Evolutionary conservation across 2,888 invertebrate genomes (phyloP), one percentile per base, ranked within the genome.

Genomic region (Eugnorisma glareosa): DNA sequence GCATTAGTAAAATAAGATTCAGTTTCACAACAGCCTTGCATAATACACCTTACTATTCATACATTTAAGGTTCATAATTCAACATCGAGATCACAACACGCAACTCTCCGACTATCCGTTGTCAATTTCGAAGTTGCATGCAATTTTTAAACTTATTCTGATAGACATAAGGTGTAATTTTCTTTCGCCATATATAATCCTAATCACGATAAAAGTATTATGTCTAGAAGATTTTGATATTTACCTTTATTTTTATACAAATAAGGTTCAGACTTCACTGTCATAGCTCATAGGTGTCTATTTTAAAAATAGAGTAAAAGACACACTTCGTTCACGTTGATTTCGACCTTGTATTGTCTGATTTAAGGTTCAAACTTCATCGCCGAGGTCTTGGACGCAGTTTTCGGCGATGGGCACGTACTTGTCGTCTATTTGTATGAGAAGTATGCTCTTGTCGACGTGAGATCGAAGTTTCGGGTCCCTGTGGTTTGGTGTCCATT

Each of bases 401-500:
- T 97, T 97, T 93, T 99, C 99, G 0, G 99, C 98, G 72, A 99
- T 98, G 28, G 99, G 99, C 81, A 99, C 99, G 94, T 98, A 99
- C 91, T 98, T 98, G 90, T 99, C 99, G 28, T 98, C 99, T 67
- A 99, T 98, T 94, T 99, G 98, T n/a, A 99, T 97, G 28, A 99
- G 97, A 31, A 99, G 97, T 79, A 99, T 98, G 72, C 98, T 98
- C 90, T 99, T 98, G 95, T 99, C 99, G 28, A 99, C 98, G 93
- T 99, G 99, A 8, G 99, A 99, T 31, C 99, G 97, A 77, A 98
- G 98, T 88, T 98, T 98, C 0, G 98, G 98, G 93, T 99, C 99
- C 73, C 98, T 97, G 96, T 99, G 99, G 95, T 98, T 98, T 0
- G 99, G 99, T 57, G 98, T 97, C 99, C 99, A 99, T 86, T 98